Evolutionary conservation across 1,140 invertebrate genomes (phyloP), one percentile per base, ranked within the genome.

Genomic region (Drosophila persimilis): DNA sequence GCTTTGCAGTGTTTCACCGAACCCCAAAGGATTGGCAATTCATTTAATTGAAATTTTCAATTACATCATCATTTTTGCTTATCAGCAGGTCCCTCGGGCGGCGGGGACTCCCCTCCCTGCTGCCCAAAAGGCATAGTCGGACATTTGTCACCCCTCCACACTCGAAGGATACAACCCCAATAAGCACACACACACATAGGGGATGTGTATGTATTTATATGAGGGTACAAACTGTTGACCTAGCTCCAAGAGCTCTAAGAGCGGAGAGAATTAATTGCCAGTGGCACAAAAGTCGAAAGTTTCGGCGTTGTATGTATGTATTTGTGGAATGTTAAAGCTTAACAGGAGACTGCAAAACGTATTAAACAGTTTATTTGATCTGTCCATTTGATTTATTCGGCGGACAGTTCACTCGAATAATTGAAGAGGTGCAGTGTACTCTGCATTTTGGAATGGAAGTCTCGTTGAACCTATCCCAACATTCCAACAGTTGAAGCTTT

Each of bases 171-270:
- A 72, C 66, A 60, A 60, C 60, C 31, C 48, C 46, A 20, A 41
- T 35, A 35, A 35, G 31, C 3, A 3, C 9, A 9, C 9, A 35
- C 35, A 39, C 4, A 39, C 8, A 41, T 9, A 26, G 3, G 9
- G 43, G 6, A 22, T 31, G 2, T 35, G 29, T 57, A 24, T 17
- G 9, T 31, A 31, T 8, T 20, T 46, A 20, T 72, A 71, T 63
- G 20, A 39, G 46, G 47, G 63, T 56, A 73, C 59, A 73, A 64
- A 72, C 54, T 47, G 72, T 63, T 80, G 77, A 76, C 67, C 78
- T 54, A 81, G 62, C 17, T 17, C 43, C 63, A 50, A 60, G 56
- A 76, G 66, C 57, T 47, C 20, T n/a, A 26, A 7, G 15, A 31
- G 22, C 54, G 24, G 64, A 7, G 22, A 59, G 43, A 71, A 71